phyloP scores from a whole-genome alignment of 2,113 vertebrate genomes.

The Dicaeum eximium region DNA sequence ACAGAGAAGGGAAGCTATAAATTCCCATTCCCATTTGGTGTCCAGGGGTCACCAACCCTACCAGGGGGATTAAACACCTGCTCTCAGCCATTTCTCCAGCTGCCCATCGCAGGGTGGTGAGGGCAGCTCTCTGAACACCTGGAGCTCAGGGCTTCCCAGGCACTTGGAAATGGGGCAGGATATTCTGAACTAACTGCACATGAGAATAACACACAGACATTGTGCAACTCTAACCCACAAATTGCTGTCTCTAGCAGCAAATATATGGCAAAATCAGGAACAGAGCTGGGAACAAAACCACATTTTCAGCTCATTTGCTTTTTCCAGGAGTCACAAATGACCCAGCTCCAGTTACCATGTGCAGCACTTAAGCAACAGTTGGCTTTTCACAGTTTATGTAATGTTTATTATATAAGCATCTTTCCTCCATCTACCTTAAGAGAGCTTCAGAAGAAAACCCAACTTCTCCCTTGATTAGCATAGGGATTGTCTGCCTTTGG shows the following conservation, averaged over 20 bases:
- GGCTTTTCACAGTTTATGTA: not conserved
- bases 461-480: not conserved
- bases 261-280: not conserved
- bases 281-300: not conserved
- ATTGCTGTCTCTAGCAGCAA: not conserved
- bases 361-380: not conserved
- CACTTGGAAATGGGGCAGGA: not conserved
- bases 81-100: not conserved
- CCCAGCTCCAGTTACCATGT: not conserved
- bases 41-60: not conserved
- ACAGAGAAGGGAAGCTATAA: not conserved
- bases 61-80: not conserved
- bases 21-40: not conserved
- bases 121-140: accelerated
- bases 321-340: not conserved
- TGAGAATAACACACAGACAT: not conserved
- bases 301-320: not conserved
- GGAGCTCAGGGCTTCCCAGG: not conserved
- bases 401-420: not conserved
- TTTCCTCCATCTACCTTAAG: not conserved
- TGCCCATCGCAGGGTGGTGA: not conserved
- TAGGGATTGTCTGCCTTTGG: not conserved
- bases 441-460: not conserved
- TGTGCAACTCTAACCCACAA: not conserved
- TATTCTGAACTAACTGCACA: not conserved